phyloP scores from a whole-genome alignment of 35 echinoderm and acorn worm species.

The Patiria miniata region DNA sequence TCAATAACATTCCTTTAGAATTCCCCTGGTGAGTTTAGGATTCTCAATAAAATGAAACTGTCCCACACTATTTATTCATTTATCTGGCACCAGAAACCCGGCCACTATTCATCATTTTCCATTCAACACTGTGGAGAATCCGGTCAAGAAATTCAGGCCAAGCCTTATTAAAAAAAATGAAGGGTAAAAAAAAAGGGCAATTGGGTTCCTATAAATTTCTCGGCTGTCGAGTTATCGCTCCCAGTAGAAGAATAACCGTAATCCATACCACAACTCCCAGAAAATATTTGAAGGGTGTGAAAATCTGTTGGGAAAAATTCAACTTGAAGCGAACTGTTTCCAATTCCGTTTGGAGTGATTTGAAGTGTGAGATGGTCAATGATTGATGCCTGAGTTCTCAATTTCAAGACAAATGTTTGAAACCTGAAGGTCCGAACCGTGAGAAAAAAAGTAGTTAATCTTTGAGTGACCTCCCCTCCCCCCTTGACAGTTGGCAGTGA shows the following conservation, averaged over 20 bases:
- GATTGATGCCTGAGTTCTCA: background rate
- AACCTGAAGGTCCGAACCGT: background rate
- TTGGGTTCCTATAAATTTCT: conserved; percentile 13
- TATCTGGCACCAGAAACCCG: too few species aligned
- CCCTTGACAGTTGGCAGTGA: background rate
- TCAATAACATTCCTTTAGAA: too few species aligned
- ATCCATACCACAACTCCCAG: background rate
- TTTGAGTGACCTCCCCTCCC: background rate
- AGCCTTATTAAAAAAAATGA: conserved; percentile 1
- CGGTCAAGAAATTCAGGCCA: background rate
- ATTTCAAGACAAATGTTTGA: background rate
- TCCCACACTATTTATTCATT: too few species aligned
- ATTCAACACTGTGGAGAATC: background rate
- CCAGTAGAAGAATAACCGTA: background rate
- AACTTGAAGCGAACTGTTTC: background rate
- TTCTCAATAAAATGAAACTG: too few species aligned
- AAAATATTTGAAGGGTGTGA: background rate
- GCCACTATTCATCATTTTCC: too few species aligned
- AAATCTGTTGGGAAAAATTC: background rate
- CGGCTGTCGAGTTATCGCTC: background rate
- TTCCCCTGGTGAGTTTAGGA: too few species aligned
- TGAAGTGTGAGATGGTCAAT: background rate
- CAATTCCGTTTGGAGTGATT: background rate
- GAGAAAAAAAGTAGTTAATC: conserved; percentile 8
- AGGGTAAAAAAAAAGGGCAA: too few species aligned